These are phyloP conservation scores for Pogonomyrmex barbatus DNA, from an alignment of 1,140 invertebrate species.

Conservation along the genomic window DNA sequence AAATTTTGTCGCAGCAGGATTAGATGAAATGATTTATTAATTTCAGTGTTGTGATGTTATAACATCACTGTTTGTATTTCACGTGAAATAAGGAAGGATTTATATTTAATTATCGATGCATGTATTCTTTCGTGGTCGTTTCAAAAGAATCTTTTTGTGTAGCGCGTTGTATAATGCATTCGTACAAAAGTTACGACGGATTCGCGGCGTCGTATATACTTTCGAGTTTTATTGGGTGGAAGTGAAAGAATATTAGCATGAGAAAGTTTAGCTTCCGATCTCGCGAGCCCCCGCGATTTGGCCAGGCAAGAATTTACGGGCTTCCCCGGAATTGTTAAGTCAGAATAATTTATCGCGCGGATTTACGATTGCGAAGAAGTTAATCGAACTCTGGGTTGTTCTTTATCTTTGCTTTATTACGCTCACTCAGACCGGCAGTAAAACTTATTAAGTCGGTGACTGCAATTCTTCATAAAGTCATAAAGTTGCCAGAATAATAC, in stretches of 20 bases:
- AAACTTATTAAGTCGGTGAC: constrained; percentile 41
- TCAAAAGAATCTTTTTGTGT: neutral
- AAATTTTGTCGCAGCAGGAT: neutral
- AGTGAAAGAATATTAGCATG: constrained; percentile 59
- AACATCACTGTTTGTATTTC: neutral
- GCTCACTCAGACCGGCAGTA: constrained; percentile 1
- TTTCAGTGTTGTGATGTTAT: neutral
- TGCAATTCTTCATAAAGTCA: constrained; percentile 14
- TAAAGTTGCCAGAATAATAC: constrained; percentile 41
- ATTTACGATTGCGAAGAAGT: constrained; percentile 62
- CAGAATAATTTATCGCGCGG: constrained; percentile 56
- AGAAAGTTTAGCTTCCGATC: constrained; percentile 50
- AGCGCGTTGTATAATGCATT: constrained; percentile 12
- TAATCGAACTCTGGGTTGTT: constrained; percentile 53
- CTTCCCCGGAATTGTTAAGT: constrained; percentile 53
- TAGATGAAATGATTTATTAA: neutral
- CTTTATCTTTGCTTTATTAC: constrained; percentile 63
- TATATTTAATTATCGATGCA: constrained; percentile 3
- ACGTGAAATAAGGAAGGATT: neutral
- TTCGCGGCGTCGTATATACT: constrained; percentile 42
- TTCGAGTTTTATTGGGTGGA: constrained; percentile 53
- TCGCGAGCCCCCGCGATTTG: constrained; percentile 43
- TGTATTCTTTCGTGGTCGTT: constrained; percentile 10
- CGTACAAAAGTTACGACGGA: constrained; percentile 31
- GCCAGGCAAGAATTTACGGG: constrained; percentile 42